These are phyloP conservation scores for Gavialis gangeticus DNA, from an alignment of 2,113 vertebrate species.

Conservation along the genomic window DNA sequence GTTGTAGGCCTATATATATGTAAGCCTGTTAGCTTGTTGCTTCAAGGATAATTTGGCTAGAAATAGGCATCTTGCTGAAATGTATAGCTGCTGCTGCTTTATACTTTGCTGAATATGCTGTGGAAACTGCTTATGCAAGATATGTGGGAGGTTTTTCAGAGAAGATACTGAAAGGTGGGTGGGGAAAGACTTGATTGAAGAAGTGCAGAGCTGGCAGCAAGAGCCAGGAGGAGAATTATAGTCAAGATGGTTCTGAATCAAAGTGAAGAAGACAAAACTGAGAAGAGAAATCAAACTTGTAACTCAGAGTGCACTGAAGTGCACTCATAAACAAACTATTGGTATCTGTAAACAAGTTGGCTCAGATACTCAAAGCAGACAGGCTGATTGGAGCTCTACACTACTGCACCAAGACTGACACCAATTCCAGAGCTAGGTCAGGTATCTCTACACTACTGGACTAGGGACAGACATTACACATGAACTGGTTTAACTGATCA, in stretches of 20 bases:
- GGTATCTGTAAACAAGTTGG: too few species aligned
- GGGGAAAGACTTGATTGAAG: neutral
- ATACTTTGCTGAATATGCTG: neutral
- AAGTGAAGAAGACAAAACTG: neutral
- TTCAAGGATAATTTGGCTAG: neutral
- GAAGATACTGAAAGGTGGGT: neutral
- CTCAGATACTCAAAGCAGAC: too few species aligned
- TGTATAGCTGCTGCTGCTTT: neutral
- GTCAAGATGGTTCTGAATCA: neutral
- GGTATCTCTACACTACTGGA: neutral
- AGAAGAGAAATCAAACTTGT: accelerated
- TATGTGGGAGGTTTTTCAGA: neutral
- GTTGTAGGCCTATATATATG: neutral
- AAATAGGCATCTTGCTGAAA: neutral
- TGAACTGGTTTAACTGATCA: too few species aligned
- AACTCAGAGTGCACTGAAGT: neutral
- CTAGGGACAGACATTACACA: too few species aligned
- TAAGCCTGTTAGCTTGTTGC: neutral
- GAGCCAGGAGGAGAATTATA: neutral
- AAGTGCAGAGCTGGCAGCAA: neutral
- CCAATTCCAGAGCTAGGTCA: neutral
- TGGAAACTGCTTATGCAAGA: neutral
- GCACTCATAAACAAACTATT: too few species aligned
- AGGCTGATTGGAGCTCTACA: too few species aligned
- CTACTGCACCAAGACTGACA: too few species aligned